Evolutionary conservation across 2,888 invertebrate species (phyloP).

Genomic region (Saturnia pavonia): DNA sequence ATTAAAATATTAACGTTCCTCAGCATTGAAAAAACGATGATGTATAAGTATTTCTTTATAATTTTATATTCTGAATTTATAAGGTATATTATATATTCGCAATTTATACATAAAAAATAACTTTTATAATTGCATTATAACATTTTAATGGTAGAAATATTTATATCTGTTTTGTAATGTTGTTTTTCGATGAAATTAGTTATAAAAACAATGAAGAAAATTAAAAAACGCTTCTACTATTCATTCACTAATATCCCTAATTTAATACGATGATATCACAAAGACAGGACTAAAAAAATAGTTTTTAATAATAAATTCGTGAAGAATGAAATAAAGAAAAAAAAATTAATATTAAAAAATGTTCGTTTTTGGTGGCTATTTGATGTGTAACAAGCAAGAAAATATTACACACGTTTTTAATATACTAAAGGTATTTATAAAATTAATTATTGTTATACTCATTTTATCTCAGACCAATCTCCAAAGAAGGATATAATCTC

Average conservation of each 20-base stretch:
- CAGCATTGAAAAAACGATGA: neutral
- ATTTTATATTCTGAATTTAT: neutral
- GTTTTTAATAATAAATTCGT: too few species aligned
- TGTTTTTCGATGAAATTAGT: neutral
- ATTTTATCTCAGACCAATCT: conserved; percentile 14
- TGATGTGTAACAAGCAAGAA: too few species aligned
- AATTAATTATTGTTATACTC: neutral
- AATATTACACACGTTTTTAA: too few species aligned
- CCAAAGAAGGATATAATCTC: conserved; percentile 56
- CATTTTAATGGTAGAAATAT: neutral
- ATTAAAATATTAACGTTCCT: conserved; percentile 10
- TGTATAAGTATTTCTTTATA: neutral
- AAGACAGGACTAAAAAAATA: too few species aligned
- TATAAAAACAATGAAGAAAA: neutral
- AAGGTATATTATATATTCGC: neutral
- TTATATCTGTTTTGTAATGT: neutral
- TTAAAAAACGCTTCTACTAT: neutral
- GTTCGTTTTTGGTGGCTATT: too few species aligned
- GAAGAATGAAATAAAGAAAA: too few species aligned
- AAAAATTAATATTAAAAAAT: too few species aligned
- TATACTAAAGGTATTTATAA: too few species aligned
- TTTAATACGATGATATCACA: too few species aligned
- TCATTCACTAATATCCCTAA: neutral
- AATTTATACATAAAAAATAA: neutral
- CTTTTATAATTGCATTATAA: neutral